Evolutionary conservation across 2,113 vertebrate genomes (phyloP).

Genomic region (Dasypus novemcinctus): DNA sequence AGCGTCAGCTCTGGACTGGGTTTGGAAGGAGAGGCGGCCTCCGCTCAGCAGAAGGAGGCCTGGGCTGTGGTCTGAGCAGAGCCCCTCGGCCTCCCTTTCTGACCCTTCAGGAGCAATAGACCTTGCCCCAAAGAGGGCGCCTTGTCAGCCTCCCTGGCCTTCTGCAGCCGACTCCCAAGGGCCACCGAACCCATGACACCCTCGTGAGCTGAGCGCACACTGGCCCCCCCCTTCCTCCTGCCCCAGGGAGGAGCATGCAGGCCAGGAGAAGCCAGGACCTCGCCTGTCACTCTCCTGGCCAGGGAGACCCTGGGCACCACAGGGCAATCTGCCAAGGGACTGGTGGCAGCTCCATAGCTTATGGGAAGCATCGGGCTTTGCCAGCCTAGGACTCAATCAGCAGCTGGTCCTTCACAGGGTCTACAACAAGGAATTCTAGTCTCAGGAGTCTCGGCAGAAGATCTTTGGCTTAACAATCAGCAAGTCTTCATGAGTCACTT

Average conservation of each 20-base stretch:
- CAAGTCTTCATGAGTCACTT: background rate
- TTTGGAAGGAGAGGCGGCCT: background rate
- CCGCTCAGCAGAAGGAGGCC: background rate
- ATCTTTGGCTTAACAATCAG: background rate
- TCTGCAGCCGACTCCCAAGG: background rate
- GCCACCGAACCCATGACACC: fast-evolving
- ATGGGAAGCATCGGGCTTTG: background rate
- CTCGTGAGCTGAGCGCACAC: background rate
- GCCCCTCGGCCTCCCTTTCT: background rate
- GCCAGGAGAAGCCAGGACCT: background rate
- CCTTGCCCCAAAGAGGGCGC: background rate
- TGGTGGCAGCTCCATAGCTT: background rate
- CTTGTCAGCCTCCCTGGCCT: background rate
- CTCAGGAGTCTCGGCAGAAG: background rate
- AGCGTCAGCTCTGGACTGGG: background rate
- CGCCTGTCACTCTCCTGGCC: background rate
- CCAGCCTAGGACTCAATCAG: background rate
- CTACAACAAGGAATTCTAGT: background rate
- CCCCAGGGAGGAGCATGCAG: background rate
- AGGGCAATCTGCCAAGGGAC: background rate
- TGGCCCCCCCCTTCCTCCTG: background rate
- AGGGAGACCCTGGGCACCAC: too few species aligned
- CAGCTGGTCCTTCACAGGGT: background rate
- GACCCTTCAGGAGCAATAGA: background rate
- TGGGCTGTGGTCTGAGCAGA: background rate